Percentiles rank a stretch among this genome's conserved stretches.
phyloP scores from a whole-genome alignment of 2,113 vertebrate species.

The Arothron firmamentum region DNA sequence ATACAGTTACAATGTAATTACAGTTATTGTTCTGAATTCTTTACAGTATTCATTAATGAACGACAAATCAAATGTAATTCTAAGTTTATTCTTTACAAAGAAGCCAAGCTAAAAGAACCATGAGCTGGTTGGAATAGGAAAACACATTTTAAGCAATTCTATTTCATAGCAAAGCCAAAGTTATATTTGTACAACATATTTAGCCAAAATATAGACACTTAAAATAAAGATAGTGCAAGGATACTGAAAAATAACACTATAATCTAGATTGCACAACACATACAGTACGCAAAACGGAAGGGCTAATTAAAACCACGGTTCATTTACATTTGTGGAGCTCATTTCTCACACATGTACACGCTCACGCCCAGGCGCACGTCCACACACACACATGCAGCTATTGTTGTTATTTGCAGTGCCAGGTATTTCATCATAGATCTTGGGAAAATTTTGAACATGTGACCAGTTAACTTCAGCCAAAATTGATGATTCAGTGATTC shows the following conservation, averaged over 20 bases:
- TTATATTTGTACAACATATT: constrained; percentile 58
- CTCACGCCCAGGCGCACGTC: constrained; percentile 4
- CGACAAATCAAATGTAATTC: constrained; percentile 66
- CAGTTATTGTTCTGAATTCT: constrained; percentile 54
- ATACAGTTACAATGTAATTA: constrained; percentile 69
- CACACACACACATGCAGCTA: constrained; percentile 8
- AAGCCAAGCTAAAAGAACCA: constrained; percentile 69
- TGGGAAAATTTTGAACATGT: constrained; percentile 13
- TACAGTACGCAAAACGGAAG: constrained; percentile 62
- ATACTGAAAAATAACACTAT: constrained; percentile 64
- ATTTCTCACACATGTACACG: constrained; percentile 9
- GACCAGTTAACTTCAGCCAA: constrained; percentile 34
- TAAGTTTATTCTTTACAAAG: constrained; percentile 72
- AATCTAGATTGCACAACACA: constrained; percentile 66
- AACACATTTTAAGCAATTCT: constrained; percentile 64
- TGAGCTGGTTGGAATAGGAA: constrained; percentile 61
- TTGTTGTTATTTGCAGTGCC: constrained; percentile 52
- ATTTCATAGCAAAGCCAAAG: constrained; percentile 65
- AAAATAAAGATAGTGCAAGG: constrained; percentile 55
- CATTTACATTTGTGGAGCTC: constrained; percentile 65
- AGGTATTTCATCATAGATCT: constrained; percentile 17
- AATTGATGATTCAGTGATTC: constrained; percentile 31
- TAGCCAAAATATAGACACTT: constrained; percentile 54
- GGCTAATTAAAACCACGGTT: constrained; percentile 53
- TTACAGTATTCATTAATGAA: constrained; percentile 68